Conservation (phyloP, 2,113 vertebrate genomes). For the Grus americana region DNA sequence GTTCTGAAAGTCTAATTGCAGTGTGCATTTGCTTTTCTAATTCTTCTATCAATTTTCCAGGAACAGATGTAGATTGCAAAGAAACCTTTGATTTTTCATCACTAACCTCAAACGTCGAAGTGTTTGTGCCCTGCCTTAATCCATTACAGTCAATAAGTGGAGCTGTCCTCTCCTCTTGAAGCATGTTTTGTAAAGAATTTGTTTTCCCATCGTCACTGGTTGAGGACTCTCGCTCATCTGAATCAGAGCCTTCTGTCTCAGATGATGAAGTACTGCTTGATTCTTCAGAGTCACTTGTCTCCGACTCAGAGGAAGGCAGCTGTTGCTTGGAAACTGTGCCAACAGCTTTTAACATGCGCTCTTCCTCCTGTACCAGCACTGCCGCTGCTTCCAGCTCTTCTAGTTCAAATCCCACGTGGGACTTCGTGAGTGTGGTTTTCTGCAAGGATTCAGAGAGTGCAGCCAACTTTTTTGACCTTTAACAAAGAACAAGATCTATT, state of each 20-base stretch:
- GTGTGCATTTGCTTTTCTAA: slow-evolving; percentile 78
- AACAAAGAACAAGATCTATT: slow-evolving; percentile 10
- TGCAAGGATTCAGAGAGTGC: slow-evolving; percentile 77
- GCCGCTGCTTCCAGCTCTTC: slow-evolving; percentile 87
- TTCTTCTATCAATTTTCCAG: slow-evolving; percentile 81
- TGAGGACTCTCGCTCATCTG: slow-evolving; percentile 64
- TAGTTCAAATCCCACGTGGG: slow-evolving; percentile 85
- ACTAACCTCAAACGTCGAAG: background rate
- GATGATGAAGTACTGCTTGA: slow-evolving; percentile 64
- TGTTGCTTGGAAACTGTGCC: slow-evolving; percentile 40
- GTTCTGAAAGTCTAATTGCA: slow-evolving; percentile 73
- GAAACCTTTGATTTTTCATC: slow-evolving; percentile 19
- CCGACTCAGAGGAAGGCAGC: slow-evolving; percentile 35
- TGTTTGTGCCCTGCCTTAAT: background rate
- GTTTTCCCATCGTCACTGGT: slow-evolving; percentile 25
- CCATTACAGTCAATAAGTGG: slow-evolving; percentile 32
- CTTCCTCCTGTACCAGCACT: slow-evolving; percentile 81
- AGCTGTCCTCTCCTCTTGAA: slow-evolving; percentile 39
- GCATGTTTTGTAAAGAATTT: slow-evolving; percentile 19
- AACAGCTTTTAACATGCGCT: slow-evolving; percentile 36
- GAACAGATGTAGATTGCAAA: background rate
- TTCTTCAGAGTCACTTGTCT: slow-evolving; percentile 52
- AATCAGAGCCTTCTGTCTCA: slow-evolving; percentile 66
- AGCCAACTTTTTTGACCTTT: slow-evolving; percentile 87
- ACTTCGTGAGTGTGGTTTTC: slow-evolving; percentile 77